Conservation (phyloP, 35 echinoderm and acorn worm species). For the Ophiothrix spiculata region DNA sequence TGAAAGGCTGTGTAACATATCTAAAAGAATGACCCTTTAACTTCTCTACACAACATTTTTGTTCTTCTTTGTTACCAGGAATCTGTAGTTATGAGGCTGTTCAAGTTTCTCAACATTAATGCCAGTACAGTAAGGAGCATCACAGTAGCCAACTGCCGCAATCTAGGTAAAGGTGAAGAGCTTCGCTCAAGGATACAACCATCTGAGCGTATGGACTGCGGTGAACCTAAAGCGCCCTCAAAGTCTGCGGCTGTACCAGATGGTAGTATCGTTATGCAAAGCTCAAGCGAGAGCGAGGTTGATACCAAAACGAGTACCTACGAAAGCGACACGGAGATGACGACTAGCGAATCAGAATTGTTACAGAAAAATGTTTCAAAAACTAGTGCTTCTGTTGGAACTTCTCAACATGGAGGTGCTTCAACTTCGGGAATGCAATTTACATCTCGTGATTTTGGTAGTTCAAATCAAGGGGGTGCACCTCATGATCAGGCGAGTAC, state of each 20-base stretch:
- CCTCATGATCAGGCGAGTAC: neutral
- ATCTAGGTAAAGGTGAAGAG: slow-evolving; percentile 53
- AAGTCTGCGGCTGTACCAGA: neutral
- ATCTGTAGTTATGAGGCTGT: slow-evolving; percentile 75
- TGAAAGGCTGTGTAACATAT: too few relatives aligned
- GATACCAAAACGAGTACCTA: slow-evolving; percentile 39
- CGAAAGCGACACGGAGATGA: slow-evolving; percentile 68
- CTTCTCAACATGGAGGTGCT: neutral
- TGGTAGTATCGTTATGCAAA: slow-evolving; percentile 8
- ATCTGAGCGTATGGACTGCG: neutral
- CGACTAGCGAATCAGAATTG: slow-evolving; percentile 45
- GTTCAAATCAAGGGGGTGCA: neutral
- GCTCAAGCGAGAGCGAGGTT: slow-evolving; percentile 65
- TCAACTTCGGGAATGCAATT: slow-evolving; percentile 21
- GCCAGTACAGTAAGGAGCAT: slow-evolving; percentile 72
- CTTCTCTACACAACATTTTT: too few relatives aligned
- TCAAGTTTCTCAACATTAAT: slow-evolving; percentile 87
- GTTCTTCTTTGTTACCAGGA: too few relatives aligned
- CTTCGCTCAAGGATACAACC: neutral
- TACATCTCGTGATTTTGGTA: neutral
- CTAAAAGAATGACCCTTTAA: too few relatives aligned
- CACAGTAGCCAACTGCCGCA: slow-evolving; percentile 67
- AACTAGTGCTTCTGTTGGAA: too few relatives aligned
- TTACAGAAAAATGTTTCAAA: slow-evolving; percentile 24
- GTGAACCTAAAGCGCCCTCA: neutral